A percentile compares a stretch with the other conserved stretches of the same genome.
Conservation (phyloP, 2,797 vertebrate species). For the Poeciliopsis infans region DNA sequence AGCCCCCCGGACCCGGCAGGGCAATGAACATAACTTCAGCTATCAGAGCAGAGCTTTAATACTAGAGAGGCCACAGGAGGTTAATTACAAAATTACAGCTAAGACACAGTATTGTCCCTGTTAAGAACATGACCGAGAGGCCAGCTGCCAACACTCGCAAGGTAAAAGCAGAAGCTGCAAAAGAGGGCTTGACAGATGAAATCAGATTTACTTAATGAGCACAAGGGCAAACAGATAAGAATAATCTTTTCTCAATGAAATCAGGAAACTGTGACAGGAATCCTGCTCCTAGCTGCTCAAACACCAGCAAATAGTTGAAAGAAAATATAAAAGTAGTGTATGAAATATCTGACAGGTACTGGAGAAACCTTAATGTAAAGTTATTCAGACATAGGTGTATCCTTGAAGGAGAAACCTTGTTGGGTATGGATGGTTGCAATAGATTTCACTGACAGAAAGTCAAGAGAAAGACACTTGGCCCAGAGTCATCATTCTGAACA, state of each 20-base stretch:
- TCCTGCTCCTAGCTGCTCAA: conserved; percentile 11
- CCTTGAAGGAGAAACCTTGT: neutral
- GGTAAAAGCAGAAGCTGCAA: neutral
- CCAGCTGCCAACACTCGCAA: conserved; percentile 1
- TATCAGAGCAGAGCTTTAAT: conserved; percentile 26
- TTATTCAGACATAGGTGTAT: neutral
- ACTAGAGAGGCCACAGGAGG: conserved; percentile 13
- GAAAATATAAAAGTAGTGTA: neutral
- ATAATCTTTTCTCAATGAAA: conserved; percentile 46
- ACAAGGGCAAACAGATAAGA: conserved; percentile 35
- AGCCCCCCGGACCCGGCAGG: neutral
- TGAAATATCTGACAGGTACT: neutral
- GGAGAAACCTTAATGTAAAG: neutral
- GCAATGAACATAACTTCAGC: conserved; percentile 35
- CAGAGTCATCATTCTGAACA: neutral
- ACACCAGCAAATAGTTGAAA: neutral
- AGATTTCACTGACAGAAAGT: neutral
- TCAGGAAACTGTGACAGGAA: conserved; percentile 44
- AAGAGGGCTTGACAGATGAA: conserved; percentile 5
- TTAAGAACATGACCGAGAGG: conserved; percentile 18
- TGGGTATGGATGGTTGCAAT: neutral
- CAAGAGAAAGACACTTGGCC: neutral
- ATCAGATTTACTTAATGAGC: conserved; percentile 30
- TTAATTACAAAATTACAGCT: conserved; percentile 47
- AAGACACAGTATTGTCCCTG: conserved; percentile 8